Percentiles rank a stretch among this genome's conserved stretches.
Evolutionary conservation across 2,888 invertebrate species (phyloP).

Genomic region (Aspidiotus destructor): DNA sequence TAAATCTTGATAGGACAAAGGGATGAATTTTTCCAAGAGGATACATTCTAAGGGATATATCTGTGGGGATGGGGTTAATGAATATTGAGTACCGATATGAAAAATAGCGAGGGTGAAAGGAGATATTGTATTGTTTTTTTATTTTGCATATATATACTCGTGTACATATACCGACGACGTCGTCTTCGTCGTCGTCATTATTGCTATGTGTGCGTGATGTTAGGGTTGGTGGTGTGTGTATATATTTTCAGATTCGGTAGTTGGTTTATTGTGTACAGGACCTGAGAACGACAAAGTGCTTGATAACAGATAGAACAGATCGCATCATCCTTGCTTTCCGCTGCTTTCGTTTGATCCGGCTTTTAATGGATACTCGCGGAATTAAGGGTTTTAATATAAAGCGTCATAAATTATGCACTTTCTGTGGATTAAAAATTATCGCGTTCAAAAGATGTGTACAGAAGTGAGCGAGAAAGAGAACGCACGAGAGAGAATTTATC

Average conservation of each 20-base stretch:
- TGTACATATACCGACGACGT: conserved; percentile 20
- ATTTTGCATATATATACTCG: conserved; percentile 30
- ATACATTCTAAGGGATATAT: conserved; percentile 32
- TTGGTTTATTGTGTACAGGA: conserved; percentile 30
- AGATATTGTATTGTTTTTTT: conserved; percentile 32
- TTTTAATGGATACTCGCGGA: conserved; percentile 31
- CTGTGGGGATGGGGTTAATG: conserved; percentile 31
- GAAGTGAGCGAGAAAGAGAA: no score
- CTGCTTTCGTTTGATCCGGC: conserved; percentile 31
- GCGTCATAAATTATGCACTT: conserved; percentile 31
- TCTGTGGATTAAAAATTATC: conserved; percentile 30
- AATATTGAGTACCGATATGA: conserved; percentile 33
- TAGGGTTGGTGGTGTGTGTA: conserved; percentile 17
- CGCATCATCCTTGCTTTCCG: conserved; percentile 32
- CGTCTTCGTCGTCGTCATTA: conserved; percentile 12
- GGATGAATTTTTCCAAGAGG: conserved; percentile 33
- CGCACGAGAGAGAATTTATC: conserved; percentile 3
- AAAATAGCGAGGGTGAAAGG: conserved; percentile 33
- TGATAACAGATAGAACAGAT: conserved; percentile 33
- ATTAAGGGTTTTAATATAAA: conserved; percentile 31
- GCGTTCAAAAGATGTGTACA: conserved; percentile 14
- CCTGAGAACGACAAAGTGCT: conserved; percentile 32
- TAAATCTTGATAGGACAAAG: conserved; percentile 32
- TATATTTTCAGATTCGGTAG: conserved; percentile 12
- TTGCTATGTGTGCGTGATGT: conserved; percentile 20